These are phyloP conservation scores for Cydia splendana DNA, from an alignment of 1,140 invertebrate species.

Conservation along the genomic window DNA sequence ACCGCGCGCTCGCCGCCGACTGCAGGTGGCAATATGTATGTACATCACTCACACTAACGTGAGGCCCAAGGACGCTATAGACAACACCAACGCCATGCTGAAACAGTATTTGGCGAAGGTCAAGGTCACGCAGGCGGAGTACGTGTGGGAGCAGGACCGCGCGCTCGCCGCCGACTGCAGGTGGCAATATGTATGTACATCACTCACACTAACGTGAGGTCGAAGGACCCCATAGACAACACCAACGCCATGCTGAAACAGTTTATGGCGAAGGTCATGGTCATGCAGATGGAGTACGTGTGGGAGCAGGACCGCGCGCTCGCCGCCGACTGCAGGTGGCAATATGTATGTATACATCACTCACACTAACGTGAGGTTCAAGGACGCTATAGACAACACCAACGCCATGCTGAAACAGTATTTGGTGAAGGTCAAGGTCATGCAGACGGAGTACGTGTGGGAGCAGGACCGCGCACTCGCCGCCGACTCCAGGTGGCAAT, in stretches of 20 bases:
- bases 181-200: constrained; percentile 38
- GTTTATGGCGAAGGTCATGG: constrained; percentile 36
- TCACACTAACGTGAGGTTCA: background rate
- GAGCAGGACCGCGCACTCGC: too few species aligned
- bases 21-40: constrained; percentile 42
- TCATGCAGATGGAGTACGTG: constrained; percentile 45
- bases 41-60: background rate
- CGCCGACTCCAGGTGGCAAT: too few species aligned
- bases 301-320: constrained; percentile 56
- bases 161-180: constrained; percentile 48
- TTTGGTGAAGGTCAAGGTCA: constrained; percentile 37
- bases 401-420: constrained; percentile 45
- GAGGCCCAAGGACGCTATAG: constrained; percentile 44
- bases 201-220: too few species aligned
- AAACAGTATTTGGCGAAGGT: constrained; percentile 49
- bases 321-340: constrained; percentile 51
- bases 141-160: constrained; percentile 56
- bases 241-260: too few species aligned
- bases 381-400: constrained; percentile 46
- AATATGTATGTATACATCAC: background rate
- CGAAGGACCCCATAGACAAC: too few species aligned
- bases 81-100: constrained; percentile 42
- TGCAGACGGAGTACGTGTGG: too few species aligned
- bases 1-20: constrained; percentile 50
- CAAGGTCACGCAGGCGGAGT: constrained; percentile 44